A percentile compares a stretch with the other conserved stretches of the same genome.
phyloP scores from a whole-genome alignment of 2,888 invertebrate species.

The Argyresthia albistria region DNA sequence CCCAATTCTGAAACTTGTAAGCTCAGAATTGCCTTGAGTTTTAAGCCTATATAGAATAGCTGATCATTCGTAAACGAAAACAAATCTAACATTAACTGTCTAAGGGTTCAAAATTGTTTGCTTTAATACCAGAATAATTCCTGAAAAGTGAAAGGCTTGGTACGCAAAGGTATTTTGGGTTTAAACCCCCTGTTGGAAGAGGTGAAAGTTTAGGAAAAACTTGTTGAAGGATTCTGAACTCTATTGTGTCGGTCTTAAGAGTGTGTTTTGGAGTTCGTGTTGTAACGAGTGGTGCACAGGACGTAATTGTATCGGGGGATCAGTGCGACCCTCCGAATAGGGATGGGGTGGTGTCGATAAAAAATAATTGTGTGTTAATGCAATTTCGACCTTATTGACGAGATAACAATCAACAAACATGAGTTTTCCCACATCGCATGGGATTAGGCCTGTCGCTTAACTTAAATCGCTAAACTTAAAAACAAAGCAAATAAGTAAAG shows the following conservation, averaged over 20 bases:
- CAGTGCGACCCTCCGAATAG: constrained; percentile 44
- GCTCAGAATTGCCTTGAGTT: constrained; percentile 46
- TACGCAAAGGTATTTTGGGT: constrained; percentile 67
- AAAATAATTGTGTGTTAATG: constrained; percentile 12
- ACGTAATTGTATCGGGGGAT: constrained; percentile 69
- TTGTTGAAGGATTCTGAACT: constrained; percentile 23
- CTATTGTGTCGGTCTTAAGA: constrained; percentile 20
- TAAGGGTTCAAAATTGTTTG: constrained; percentile 32
- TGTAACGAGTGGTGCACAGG: constrained; percentile 64
- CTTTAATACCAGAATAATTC: constrained; percentile 42
- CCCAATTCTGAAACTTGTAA: constrained; percentile 35
- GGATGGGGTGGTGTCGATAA: constrained; percentile 34
- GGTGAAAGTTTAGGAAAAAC: constrained; percentile 61
- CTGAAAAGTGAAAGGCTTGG: constrained; percentile 72
- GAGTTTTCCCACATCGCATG: no score
- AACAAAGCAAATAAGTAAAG: no score
- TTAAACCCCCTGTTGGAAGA: constrained; percentile 69
- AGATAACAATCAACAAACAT: no score
- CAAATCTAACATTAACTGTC: constrained; percentile 27
- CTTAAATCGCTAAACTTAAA: no score
- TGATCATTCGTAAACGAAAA: constrained; percentile 28
- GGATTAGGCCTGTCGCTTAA: no score
- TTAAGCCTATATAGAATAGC: constrained; percentile 63
- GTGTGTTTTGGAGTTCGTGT: constrained; percentile 49
- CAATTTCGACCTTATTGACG: constrained; percentile 23